A percentile compares a stretch with the other conserved stretches of the same genome.
Evolutionary conservation across 2,113 vertebrate genomes (phyloP).

Genomic region (Myotis yumanensis): DNA sequence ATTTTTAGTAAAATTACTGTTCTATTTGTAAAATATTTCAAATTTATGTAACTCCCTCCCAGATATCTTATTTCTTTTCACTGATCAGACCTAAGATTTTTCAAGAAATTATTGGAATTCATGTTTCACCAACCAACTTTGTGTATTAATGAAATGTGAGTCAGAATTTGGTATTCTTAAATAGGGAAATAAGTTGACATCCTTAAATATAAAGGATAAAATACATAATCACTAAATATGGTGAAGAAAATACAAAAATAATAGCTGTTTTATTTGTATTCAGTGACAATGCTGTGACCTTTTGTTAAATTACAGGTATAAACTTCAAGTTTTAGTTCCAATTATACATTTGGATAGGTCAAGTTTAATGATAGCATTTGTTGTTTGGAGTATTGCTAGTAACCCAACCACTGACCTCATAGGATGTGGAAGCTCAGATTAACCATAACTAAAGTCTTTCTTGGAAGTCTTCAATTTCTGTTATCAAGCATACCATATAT

Average conservation of each 20-base stretch:
- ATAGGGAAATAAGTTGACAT: slow-evolving; percentile 30
- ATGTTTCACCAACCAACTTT: slow-evolving; percentile 36
- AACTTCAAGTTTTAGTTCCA: slow-evolving; percentile 53
- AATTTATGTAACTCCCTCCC: not conserved
- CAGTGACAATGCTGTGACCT: slow-evolving; percentile 39
- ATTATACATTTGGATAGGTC: not conserved
- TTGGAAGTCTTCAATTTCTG: slow-evolving; percentile 39
- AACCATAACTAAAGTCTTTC: slow-evolving; percentile 7
- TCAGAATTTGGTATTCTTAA: slow-evolving; percentile 49
- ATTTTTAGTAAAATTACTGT: slow-evolving; percentile 5
- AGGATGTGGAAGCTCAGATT: slow-evolving; percentile 16
- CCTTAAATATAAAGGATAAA: not conserved
- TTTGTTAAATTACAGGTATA: slow-evolving; percentile 44
- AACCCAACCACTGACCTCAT: not conserved
- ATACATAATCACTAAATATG: not conserved
- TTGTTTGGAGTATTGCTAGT: not conserved
- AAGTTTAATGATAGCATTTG: slow-evolving; percentile 22
- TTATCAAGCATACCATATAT: not conserved
- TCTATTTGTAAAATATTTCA: slow-evolving; percentile 38
- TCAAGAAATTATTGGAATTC: slow-evolving; percentile 41
- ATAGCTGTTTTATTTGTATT: slow-evolving; percentile 29
- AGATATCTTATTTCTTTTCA: slow-evolving; percentile 8
- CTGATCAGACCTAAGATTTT: slow-evolving; percentile 19
- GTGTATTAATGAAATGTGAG: not conserved
- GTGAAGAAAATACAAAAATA: slow-evolving; percentile 31